phyloP scores from a whole-genome alignment of 2,888 invertebrate genomes.

The Eupeodes latifasciatus region DNA sequence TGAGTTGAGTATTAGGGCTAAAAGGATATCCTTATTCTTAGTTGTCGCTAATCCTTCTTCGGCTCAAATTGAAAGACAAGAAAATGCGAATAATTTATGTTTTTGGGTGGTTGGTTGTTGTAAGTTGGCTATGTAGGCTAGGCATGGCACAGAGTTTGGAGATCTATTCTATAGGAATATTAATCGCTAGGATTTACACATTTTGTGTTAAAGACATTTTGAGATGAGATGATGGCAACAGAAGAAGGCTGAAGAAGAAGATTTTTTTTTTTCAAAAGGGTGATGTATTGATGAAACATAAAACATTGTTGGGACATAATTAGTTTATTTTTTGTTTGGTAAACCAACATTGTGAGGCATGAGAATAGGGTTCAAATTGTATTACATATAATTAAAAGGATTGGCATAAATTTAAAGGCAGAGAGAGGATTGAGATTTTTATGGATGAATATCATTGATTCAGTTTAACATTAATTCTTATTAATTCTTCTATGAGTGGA shows the following conservation, averaged over 20 bases:
- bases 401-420: neutral
- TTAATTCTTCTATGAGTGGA: too few species aligned
- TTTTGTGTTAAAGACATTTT: conserved; percentile 26
- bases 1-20: neutral
- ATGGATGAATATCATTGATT: conserved; percentile 21
- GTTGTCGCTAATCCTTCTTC: conserved; percentile 69
- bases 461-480: neutral
- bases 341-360: conserved; percentile 34
- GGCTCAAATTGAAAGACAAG: conserved; percentile 64
- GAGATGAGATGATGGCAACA: conserved; percentile 6
- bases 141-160: conserved; percentile 13
- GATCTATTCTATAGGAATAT: conserved; percentile 46
- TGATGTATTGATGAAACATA: neutral
- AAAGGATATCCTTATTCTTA: conserved; percentile 32
- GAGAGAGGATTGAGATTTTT: conserved; percentile 34
- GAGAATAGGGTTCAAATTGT: conserved; percentile 48
- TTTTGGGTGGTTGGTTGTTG: conserved; percentile 30
- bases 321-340: conserved; percentile 17
- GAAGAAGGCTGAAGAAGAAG: neutral
- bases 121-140: neutral
- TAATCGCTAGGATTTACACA: conserved; percentile 71
- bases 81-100: conserved; percentile 69
- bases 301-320: neutral
- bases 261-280: neutral
- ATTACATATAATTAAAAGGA: conserved; percentile 71